Percentiles rank a stretch among this genome's conserved stretches.
These are phyloP conservation scores for Tychaedon coryphoeus DNA, from an alignment of 2,113 vertebrate genomes.

Conservation along the genomic window DNA sequence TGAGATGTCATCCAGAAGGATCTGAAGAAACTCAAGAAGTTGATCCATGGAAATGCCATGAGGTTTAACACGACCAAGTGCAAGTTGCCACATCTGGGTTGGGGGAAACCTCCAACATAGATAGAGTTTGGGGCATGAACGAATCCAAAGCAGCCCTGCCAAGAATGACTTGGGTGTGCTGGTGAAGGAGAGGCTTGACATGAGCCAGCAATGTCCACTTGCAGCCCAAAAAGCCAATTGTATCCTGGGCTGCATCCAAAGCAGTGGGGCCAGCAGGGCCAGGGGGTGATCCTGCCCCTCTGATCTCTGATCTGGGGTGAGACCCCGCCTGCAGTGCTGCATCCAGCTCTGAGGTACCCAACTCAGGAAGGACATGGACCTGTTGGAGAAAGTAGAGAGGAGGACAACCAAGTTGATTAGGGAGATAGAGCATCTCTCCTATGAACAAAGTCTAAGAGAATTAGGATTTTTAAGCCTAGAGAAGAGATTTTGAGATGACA, in stretches of 20 bases:
- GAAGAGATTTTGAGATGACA: neutral
- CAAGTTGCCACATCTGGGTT: too few species aligned
- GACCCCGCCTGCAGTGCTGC: too few species aligned
- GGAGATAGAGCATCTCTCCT: neutral
- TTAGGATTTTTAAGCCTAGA: neutral
- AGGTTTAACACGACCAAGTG: neutral
- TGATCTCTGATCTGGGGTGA: neutral
- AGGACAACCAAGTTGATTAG: neutral
- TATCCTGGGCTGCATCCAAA: neutral
- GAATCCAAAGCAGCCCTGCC: accelerated
- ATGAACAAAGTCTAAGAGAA: neutral
- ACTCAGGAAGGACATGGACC: neutral
- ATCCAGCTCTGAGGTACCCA: accelerated
- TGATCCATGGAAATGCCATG: neutral
- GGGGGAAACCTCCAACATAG: accelerated
- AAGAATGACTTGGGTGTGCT: neutral
- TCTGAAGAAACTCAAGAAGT: neutral
- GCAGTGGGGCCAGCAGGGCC: neutral
- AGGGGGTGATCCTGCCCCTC: neutral
- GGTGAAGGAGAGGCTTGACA: neutral
- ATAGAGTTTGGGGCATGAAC: neutral
- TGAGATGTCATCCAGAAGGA: neutral
- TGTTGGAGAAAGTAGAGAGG: neutral
- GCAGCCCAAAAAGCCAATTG: neutral
- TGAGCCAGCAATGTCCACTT: neutral